Base-by-base conservation (phyloP, 2,113 vertebrate species). In the Melanostigma gelatinosum region DNA sequence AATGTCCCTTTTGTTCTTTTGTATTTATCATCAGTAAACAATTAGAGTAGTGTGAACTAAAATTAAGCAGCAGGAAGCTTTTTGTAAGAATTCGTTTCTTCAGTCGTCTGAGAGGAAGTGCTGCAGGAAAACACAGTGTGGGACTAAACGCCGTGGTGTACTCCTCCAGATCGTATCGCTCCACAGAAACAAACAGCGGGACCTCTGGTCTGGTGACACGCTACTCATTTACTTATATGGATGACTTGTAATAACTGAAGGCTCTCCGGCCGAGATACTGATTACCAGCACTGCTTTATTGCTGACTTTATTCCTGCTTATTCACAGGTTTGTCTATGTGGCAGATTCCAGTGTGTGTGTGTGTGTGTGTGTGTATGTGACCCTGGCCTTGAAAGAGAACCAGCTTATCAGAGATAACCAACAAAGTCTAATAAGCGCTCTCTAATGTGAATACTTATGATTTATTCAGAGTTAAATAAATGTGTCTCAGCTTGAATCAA, bases 141-240 rank as follows among this genome's bases (percentile, higher is more conserved):
- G 24, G 63, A 40, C 42, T 63, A 54, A 82, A 63, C 75, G 58
- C 40, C 54, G 55, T 29, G 55, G 72, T 77, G 70, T 38, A 60
- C 76, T 73, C 72, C 72, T 65, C 68, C 78, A 79, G 80, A 71
- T 89, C 24, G 12, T 80, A 85, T 85, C 61, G 4, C 68, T 85
- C 60, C 27, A 16, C 67, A 86, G 75, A 88, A 74, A 86, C 72
- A 73, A 79, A 79, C 84, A 85, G 68, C 72, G 22, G 65, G 46
- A 76, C 65, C 75, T 77, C 68, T 76, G 29, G 66, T 89, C 91
- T 90, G 88, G 85, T 92, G 89, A 91, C 84, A 80, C 2, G n/a
- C 87, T 88, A 89, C 87, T 92, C 84, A 92, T 93, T 93, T 85
- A 92, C 88, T 87, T 85, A 79, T 71, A 83, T 84, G 70, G 87